Conservation (phyloP, 2,888 invertebrate species). For the Clusia tigrina region DNA sequence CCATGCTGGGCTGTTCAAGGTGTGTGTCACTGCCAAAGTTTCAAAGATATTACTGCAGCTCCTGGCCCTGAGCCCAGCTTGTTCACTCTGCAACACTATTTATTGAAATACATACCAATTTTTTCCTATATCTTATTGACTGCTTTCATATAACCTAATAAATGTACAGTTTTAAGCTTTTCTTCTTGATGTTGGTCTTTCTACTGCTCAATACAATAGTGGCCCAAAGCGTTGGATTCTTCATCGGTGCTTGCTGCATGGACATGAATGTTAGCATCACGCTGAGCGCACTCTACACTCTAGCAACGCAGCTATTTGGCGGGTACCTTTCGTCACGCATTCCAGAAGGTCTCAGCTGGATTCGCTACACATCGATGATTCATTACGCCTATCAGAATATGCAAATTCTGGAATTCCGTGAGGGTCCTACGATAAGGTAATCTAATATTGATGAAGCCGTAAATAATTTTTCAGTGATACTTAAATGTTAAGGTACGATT, state of each 20-base stretch:
- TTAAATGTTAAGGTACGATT: no score
- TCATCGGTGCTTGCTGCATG: constrained; percentile 79
- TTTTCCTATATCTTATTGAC: no score
- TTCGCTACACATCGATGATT: constrained; percentile 78
- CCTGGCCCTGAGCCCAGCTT: no score
- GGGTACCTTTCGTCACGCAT: constrained; percentile 78
- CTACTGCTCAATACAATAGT: constrained; percentile 76
- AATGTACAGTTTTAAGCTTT: constrained; percentile 68
- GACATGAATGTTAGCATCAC: constrained; percentile 82
- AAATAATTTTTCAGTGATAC: no score
- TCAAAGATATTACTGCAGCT: not conserved
- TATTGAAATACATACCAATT: no score
- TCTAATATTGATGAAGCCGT: no score
- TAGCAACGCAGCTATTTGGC: constrained; percentile 80
- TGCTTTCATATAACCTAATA: constrained; percentile 24
- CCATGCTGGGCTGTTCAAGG: constrained; percentile 71
- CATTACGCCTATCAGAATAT: constrained; percentile 84
- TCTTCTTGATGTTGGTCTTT: constrained; percentile 74
- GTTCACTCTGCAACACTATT: no score
- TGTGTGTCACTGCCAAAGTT: constrained; percentile 28
- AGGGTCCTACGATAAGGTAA: constrained; percentile 75
- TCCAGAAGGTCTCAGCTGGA: constrained; percentile 77
- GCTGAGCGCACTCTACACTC: constrained; percentile 77
- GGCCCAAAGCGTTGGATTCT: constrained; percentile 81
- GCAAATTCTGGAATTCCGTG: constrained; percentile 79